phyloP scores from a whole-genome alignment of 2,113 vertebrate genomes.

The Colinus virginianus region DNA sequence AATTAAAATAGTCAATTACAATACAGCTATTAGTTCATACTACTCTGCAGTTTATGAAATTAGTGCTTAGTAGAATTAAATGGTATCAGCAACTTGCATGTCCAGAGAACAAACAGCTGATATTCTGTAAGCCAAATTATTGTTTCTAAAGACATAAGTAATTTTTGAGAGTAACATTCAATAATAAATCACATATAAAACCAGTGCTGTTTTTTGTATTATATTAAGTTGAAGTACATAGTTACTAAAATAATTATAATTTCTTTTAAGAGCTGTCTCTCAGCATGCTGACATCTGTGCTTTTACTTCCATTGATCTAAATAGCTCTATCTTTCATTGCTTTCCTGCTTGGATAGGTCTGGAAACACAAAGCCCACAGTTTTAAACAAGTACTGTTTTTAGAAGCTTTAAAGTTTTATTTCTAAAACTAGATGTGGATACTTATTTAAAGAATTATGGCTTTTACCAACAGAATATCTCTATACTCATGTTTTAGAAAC shows the following conservation, averaged over 20 bases:
- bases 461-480: background rate
- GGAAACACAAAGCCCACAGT: background rate
- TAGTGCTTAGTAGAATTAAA: background rate
- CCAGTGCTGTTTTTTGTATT: background rate
- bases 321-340: background rate
- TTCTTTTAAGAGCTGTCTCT: background rate
- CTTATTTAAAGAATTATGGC: background rate
- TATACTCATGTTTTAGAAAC: background rate
- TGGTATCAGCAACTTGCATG: background rate
- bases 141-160: background rate
- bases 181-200: background rate
- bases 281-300: background rate
- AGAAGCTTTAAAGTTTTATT: background rate
- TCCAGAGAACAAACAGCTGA: background rate
- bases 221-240: background rate
- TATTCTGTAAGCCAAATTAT: background rate
- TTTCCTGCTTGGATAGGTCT: background rate
- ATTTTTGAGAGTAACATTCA: background rate
- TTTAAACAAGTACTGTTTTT: background rate
- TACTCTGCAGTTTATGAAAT: background rate
- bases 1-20: constrained; percentile 5
- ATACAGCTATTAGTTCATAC: background rate
- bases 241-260: background rate
- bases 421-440: background rate
- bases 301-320: background rate